These are phyloP conservation scores for Drepana arcuata DNA, from an alignment of 1,140 invertebrate genomes.

Conservation along the genomic window DNA sequence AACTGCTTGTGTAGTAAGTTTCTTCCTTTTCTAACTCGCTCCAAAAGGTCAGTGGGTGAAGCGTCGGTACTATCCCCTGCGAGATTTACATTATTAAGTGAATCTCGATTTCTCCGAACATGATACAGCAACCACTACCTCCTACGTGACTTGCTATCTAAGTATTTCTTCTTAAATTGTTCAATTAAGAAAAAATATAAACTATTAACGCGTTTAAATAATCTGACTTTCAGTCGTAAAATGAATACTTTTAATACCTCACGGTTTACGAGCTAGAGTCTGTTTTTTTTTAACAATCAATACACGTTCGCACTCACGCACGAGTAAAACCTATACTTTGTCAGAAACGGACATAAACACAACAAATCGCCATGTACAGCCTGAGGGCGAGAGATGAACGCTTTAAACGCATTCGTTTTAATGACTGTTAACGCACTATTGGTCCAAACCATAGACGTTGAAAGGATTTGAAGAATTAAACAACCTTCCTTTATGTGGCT, in stretches of 20 bases:
- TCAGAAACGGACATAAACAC: no score
- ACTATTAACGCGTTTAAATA: slow-evolving; percentile 12
- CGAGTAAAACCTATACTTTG: no score
- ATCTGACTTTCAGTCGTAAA: slow-evolving; percentile 13
- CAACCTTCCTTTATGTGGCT: slow-evolving; percentile 33
- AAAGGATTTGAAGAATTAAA: slow-evolving; percentile 37
- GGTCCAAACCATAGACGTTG: slow-evolving; percentile 3
- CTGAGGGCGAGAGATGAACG: no score
- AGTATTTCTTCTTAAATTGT: slow-evolving; percentile 26
- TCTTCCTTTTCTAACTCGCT: not conserved
- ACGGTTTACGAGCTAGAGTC: no score
- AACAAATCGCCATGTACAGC: no score
- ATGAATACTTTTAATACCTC: slow-evolving; percentile 10
- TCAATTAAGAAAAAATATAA: slow-evolving; percentile 30
- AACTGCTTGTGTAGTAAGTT: no score
- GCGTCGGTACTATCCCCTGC: slow-evolving; percentile 18
- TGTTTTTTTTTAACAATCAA: no score
- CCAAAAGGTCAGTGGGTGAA: slow-evolving; percentile 47
- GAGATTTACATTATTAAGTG: slow-evolving; percentile 50
- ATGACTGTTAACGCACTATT: no score
- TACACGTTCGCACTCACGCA: no score
- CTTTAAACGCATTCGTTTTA: no score
- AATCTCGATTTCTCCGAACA: slow-evolving; percentile 46
- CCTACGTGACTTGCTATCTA: slow-evolving; percentile 24
- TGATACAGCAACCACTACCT: slow-evolving; percentile 22